phyloP scores from a whole-genome alignment of 2,888 invertebrate species.

The Epinotia nisella region DNA sequence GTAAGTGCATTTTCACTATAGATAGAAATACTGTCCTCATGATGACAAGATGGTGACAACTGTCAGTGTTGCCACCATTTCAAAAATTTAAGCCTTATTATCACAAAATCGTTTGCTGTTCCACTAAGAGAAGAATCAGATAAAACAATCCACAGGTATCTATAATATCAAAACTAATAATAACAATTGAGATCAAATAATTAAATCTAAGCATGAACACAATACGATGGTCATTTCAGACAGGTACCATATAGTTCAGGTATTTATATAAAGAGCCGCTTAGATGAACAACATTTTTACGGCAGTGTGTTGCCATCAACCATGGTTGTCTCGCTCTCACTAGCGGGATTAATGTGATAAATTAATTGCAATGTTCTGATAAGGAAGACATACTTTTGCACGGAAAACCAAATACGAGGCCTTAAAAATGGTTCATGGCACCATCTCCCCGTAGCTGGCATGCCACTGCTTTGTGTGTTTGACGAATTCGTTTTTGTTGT shows the following conservation, averaged over 20 bases:
- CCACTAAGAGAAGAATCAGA: too few species aligned
- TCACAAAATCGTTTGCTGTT: too few species aligned
- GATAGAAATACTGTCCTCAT: too few species aligned
- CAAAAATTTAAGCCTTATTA: too few species aligned
- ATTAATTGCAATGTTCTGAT: too few species aligned
- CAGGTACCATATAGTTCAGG: not conserved
- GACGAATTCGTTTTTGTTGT: conserved; percentile 51
- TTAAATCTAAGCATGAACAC: not conserved
- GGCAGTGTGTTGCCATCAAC: too few species aligned
- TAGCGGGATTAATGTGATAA: too few species aligned
- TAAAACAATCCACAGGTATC: not conserved
- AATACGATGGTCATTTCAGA: not conserved
- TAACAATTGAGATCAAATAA: not conserved
- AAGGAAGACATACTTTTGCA: not conserved
- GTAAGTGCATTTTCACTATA: too few species aligned
- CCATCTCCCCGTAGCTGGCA: conserved; percentile 33
- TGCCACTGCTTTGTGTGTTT: conserved; percentile 54
- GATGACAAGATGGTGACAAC: too few species aligned
- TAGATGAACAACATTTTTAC: too few species aligned
- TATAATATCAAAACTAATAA: not conserved
- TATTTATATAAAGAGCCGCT: not conserved
- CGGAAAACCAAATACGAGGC: not conserved
- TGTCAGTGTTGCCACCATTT: too few species aligned
- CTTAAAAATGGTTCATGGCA: conserved; percentile 4
- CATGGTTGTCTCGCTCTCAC: too few species aligned